Evolutionary conservation across 2,888 invertebrate species (phyloP), one percentile per base, ranked within the genome.

Genomic region (Dynastes tityus): DNA sequence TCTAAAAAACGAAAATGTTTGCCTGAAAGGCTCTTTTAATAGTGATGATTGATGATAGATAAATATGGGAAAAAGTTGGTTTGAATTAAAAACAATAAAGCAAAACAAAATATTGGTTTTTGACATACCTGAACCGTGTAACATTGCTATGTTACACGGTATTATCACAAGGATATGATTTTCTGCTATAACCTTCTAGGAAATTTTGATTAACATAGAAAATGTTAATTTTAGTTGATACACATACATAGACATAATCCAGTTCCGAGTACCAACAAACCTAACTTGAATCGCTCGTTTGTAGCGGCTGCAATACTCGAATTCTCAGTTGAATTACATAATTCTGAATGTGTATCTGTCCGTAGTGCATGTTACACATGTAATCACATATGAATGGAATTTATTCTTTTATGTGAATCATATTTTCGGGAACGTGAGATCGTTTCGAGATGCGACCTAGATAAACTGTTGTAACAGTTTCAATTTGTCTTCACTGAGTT

Each of bases 361-460:
- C 16, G 22, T 6, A 68, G 65, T 68, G 51, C 11, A 49, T 61
- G 13, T 37, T 45, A 61, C 22, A 13, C 61, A 61, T 22, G 37
- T 58, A 61, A 40, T 74, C 45, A 13, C 40, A 40, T 61, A 45
- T 74, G 73, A 74, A 74, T 74, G 61, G 27, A 74, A 74, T 61
- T 61, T 74, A 74, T 74, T 71, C 55, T 71, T 74, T 61, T 61
- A 49, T 74, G 73, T 74, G 73, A 74, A 74, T 74, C 45, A 61
- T 13, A 45, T 74, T 74, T 74, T 45, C 61, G 73, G 29, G 73
- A 63, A 74, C 73, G 73, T 74, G 73, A 74, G 73, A 74, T 45
- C 32, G 51, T 61, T 63, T 9, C 61, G 45, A 74, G 61, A 61
- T 58, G 61, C 73, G 73, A 74, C 73, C 73, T 27, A 74, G 29